phyloP scores from a whole-genome alignment of 92 coral and sea anemone species.

The Siderastrea siderea region DNA sequence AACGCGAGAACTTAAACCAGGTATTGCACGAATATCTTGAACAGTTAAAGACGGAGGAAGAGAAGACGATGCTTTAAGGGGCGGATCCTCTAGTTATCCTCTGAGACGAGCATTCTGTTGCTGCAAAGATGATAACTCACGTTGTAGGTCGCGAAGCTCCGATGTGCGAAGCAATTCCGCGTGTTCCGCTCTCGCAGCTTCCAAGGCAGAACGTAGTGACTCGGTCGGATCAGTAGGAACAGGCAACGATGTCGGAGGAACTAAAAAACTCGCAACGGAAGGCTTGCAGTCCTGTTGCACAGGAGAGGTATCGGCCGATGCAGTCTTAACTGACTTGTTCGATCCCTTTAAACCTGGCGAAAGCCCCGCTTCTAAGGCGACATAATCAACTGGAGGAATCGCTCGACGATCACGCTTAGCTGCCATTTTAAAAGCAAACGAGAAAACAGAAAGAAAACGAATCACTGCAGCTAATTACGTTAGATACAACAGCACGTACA shows the following conservation, averaged over 20 bases:
- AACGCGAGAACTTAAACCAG: neutral
- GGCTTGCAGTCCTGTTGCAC: neutral
- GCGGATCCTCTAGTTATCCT: too few species aligned
- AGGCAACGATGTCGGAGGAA: neutral
- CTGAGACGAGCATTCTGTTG: neutral
- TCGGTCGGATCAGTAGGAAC: neutral
- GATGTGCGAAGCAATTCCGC: neutral
- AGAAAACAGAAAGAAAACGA: too few species aligned
- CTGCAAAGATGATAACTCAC: neutral
- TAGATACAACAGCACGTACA: too few species aligned
- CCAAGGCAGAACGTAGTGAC: neutral
- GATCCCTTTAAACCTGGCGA: neutral
- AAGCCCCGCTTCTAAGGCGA: neutral
- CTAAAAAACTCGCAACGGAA: neutral
- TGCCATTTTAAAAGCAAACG: too few species aligned
- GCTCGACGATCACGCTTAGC: constrained; percentile 38
- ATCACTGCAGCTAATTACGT: too few species aligned
- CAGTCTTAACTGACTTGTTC: neutral
- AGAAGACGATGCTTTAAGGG: too few species aligned
- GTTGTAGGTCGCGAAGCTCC: neutral
- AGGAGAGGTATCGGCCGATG: neutral
- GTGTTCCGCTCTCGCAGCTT: neutral
- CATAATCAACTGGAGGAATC: neutral
- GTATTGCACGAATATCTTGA: too few species aligned
- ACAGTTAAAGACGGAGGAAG: too few species aligned